Base-by-base conservation (phyloP, 2,888 invertebrate species). In the Caenorhabditis afra region DNA sequence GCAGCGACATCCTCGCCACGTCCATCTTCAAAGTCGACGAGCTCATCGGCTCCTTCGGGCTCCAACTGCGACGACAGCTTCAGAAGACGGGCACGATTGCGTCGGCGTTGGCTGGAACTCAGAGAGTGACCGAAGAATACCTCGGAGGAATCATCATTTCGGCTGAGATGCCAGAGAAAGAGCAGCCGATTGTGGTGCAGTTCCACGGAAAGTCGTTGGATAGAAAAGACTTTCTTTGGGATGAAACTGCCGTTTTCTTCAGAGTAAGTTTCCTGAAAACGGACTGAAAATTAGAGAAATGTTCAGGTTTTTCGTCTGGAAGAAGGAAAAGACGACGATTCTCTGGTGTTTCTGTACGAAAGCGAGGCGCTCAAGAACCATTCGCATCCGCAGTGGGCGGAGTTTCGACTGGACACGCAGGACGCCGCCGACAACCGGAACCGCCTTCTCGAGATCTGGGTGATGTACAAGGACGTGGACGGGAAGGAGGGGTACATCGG, bases 231-330 rank as follows among this genome's bases (percentile, higher is more conserved):
- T 81, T 85, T 52, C 44, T 85, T 3, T 85, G 85, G 85, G 85
- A 85, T 71, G 85, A 85, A 57, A 85, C 85, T n/a, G 84, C 85
- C 5, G 85, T 85, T 10, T 85, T 85, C 77, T 85, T 85, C 65
- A 61, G 85, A 57, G 85, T 84, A 5, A 44, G 59, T 68, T 22
- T 7, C 1, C 14, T 29, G 8, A 20, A 11, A 18, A 16, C 14
- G 16, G 16, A 12, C 23, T 18, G 37, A 41, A 41, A 41, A 52
- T 0, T 41, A 22, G 44, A 3, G 14, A 44, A 35, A 16, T 47
- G 62, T 80, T 64, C 57, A 85, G 85, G 83, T 85, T 8, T 84
- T 75, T 61, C 84, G 84, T 35, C 52, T 85, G 12, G 85, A 85
- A 71, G 82, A 85, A 62, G 82, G 82, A 18, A 71, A 80, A 49